These are phyloP conservation scores for Tadarida brasiliensis DNA, from an alignment of 2,797 vertebrate genomes.

Conservation along the genomic window DNA sequence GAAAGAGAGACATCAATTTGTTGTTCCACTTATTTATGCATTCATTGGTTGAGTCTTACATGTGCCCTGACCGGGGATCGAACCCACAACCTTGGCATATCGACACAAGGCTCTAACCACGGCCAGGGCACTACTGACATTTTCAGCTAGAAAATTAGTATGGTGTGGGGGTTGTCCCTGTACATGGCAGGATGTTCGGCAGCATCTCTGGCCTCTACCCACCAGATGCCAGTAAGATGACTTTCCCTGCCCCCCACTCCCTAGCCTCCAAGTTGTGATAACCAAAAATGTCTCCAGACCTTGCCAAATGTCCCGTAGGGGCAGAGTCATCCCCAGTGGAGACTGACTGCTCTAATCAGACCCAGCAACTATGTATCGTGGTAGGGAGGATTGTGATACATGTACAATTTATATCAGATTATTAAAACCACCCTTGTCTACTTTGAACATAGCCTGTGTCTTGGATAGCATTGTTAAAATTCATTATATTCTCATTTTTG, in stretches of 20 bases:
- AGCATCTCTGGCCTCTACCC: not conserved
- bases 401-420: not conserved
- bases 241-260: accelerated
- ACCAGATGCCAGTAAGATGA: not conserved
- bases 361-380: not conserved
- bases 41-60: not conserved
- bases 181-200: not conserved
- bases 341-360: not conserved
- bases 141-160: not conserved
- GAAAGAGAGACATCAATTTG: not conserved
- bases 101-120: not conserved
- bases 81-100: not conserved
- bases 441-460: not conserved
- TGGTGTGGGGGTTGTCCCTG: not conserved
- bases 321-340: not conserved
- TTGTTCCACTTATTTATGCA: not conserved
- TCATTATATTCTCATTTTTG: conserved; percentile 76
- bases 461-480: conserved; percentile 79
- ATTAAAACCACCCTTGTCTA: conserved; percentile 15
- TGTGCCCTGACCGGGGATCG: not conserved
- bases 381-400: not conserved
- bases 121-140: not conserved
- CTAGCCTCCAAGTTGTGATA: not conserved
- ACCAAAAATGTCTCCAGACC: not conserved
- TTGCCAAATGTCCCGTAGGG: not conserved